Evolutionary conservation across 2,113 vertebrate genomes (phyloP), one percentile per base, ranked within the genome.

Genomic region (Thermophis baileyi): DNA sequence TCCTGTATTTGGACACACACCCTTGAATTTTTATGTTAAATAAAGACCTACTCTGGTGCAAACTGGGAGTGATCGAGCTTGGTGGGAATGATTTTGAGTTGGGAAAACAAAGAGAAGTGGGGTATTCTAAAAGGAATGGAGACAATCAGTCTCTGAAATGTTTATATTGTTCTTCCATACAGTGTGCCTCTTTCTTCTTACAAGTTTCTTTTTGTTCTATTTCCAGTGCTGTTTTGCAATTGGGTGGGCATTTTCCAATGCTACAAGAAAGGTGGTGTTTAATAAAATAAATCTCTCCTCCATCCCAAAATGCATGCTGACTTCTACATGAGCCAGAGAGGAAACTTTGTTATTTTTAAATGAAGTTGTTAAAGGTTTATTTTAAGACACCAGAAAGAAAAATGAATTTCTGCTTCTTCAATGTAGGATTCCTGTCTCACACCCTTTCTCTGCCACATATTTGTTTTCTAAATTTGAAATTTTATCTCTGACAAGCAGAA

Each of bases 181-280:
- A 22, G 74, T 40, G 35, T 40, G 16, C 40, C 85, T 22, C 44
- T 44, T 91, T 30, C 88, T 89, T 88, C 90, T 30, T 54, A 44
- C 55, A 86, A 89, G 87, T 85, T 91, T n/a, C 27, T 50, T 87
- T 91, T 93, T 89, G 93, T 91, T 91, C 47, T 20, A 0, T 51
- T 93, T 91, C 87, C 51, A 92, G 12, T 85, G 24, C 53, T 74
- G 22, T 53, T 93, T 91, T 85, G 50, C 60, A 50, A 46, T 25
- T 85, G 44, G 54, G 53, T 47, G 16, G 16, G 47, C 47, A 27
- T 11, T 63, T 54, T 89, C 4, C 40, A 91, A 89, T 16, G 16
- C 54, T 46, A 53, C 20, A 85, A 89, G 50, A 89, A 91, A 91
- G n/a, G 87, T 87, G 69, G 54, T 60, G 74, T 53, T 89, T 88